These are phyloP conservation scores for Mesoclemmys tuberculata DNA, from an alignment of 2,113 vertebrate genomes.

Conservation along the genomic window DNA sequence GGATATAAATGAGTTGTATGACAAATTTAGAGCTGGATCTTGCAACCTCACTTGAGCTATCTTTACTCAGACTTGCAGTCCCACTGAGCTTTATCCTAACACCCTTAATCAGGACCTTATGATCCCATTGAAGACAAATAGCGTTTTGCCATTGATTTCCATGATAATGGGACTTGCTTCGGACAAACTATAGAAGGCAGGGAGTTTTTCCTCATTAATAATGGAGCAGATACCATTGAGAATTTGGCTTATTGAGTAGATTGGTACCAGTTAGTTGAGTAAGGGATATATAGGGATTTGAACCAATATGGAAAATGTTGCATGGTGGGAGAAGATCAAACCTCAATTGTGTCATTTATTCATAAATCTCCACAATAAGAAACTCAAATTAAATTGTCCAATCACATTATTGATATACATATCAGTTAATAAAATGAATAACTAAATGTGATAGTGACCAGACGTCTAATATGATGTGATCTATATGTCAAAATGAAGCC, in stretches of 20 bases:
- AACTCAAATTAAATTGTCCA: not conserved
- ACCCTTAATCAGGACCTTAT: not conserved
- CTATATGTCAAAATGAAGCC: not conserved
- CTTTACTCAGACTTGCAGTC: not conserved
- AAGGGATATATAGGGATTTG: not conserved
- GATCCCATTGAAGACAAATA: not conserved
- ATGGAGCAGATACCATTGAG: not conserved
- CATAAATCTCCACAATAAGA: not conserved
- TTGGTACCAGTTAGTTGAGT: not conserved
- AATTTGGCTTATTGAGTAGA: not conserved
- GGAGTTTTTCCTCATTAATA: not conserved
- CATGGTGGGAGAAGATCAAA: not conserved
- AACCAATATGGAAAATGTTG: not conserved
- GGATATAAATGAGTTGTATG: slow-evolving; percentile 25
- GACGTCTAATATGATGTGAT: not conserved
- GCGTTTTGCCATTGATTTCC: not conserved
- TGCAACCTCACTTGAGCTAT: not conserved
- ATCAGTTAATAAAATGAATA: not conserved
- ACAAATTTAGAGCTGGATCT: slow-evolving; percentile 37
- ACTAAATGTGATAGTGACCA: not conserved
- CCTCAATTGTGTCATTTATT: not conserved
- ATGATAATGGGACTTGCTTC: not conserved
- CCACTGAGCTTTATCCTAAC: not conserved
- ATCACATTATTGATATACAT: not conserved
- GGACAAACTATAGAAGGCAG: not conserved